Evolutionary conservation across 1,140 invertebrate species (phyloP).

Genomic region (Heliconius hewitsoni): DNA sequence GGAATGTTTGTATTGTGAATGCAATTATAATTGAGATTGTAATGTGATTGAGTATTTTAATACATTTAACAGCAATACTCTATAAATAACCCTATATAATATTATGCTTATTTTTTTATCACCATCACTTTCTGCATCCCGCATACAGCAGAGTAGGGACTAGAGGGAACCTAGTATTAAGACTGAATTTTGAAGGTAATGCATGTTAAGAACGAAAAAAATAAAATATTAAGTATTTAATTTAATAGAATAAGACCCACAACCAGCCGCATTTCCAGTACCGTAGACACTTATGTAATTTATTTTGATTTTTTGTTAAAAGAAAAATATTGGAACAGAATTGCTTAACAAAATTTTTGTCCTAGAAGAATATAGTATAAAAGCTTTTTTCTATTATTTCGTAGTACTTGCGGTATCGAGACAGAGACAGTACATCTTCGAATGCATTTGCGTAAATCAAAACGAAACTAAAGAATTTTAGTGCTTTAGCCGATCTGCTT

Average conservation of each 20-base stretch:
- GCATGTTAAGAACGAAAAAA: too few species aligned
- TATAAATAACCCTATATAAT: background rate
- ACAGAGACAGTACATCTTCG: slow-evolving; percentile 14
- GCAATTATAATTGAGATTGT: slow-evolving; percentile 14
- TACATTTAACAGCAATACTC: background rate
- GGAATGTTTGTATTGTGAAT: slow-evolving; percentile 23
- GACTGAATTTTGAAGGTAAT: too few species aligned
- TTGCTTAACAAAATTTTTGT: background rate
- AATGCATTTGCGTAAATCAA: slow-evolving; percentile 44
- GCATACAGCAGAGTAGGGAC: too few species aligned
- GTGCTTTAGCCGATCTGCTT: slow-evolving; percentile 30
- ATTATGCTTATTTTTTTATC: background rate
- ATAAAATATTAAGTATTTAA: too few species aligned
- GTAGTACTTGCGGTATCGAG: background rate
- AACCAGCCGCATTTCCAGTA: too few species aligned
- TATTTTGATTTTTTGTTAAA: too few species aligned
- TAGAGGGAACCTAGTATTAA: too few species aligned
- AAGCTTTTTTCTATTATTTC: background rate
- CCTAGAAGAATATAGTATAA: background rate
- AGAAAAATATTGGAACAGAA: too few species aligned
- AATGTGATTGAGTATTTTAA: slow-evolving; percentile 11
- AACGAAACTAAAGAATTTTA: slow-evolving; percentile 31
- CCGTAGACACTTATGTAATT: background rate
- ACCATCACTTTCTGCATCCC: too few species aligned
- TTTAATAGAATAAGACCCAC: too few species aligned